Conservation (phyloP, 2,797 vertebrate species). For the Platalea minor region DNA sequence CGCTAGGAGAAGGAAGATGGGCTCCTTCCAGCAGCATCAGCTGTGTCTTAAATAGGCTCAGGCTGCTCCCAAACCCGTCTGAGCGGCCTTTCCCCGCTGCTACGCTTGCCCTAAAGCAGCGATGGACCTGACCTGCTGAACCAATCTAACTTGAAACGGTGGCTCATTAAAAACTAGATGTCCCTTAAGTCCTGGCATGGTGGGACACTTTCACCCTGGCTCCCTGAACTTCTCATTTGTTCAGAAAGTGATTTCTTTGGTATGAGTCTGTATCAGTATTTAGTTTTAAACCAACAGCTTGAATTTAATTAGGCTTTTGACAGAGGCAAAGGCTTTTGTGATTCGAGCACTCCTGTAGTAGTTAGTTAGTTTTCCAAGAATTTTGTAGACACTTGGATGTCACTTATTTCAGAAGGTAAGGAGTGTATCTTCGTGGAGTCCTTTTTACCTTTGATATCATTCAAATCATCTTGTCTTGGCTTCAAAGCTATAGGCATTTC, state of each 20-base stretch:
- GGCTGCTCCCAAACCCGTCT: background rate
- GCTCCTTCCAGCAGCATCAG: background rate
- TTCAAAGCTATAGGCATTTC: background rate
- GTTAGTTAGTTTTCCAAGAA: background rate
- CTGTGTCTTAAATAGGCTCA: background rate
- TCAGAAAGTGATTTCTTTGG: background rate
- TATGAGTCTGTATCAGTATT: background rate
- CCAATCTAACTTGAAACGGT: background rate
- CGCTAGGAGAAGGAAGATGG: background rate
- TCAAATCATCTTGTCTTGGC: background rate
- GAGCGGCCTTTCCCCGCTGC: background rate
- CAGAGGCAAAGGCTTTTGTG: background rate
- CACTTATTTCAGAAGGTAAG: background rate
- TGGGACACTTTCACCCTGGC: background rate
- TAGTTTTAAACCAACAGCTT: background rate
- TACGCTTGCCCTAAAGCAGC: background rate
- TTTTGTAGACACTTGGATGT: background rate
- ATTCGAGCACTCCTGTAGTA: background rate
- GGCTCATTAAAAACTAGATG: background rate
- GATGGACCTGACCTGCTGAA: background rate
- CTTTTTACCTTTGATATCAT: background rate
- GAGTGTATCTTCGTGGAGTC: background rate
- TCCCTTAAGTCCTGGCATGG: background rate
- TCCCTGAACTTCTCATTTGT: background rate
- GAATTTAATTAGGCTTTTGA: background rate